phyloP scores from a whole-genome alignment of 2,113 vertebrate genomes.

The Brienomyrus brachyistius region DNA sequence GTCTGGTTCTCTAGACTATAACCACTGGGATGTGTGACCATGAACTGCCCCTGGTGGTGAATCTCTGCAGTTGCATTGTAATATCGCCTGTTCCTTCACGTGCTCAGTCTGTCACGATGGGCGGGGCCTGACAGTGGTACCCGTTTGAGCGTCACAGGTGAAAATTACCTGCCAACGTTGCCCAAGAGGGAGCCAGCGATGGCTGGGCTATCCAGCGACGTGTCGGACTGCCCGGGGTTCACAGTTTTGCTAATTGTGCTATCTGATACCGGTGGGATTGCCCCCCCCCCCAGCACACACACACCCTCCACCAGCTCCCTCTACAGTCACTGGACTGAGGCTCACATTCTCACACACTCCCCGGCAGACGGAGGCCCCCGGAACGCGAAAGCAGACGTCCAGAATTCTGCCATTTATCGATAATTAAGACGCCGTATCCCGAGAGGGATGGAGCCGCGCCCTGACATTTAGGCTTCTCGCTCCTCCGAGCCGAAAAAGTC shows the following conservation, averaged over 20 bases:
- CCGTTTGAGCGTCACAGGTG: conserved; percentile 26
- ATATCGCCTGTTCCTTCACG: background rate
- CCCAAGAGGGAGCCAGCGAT: conserved; percentile 4
- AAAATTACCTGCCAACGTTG: conserved; percentile 35
- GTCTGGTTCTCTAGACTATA: background rate
- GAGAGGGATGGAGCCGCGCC: conserved; percentile 28
- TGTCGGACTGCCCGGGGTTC: conserved; percentile 16
- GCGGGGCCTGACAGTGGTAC: background rate
- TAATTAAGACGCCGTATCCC: conserved; percentile 28
- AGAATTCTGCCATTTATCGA: conserved; percentile 14
- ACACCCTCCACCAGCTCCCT: background rate
- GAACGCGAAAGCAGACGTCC: background rate
- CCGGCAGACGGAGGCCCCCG: background rate
- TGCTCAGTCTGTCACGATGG: background rate
- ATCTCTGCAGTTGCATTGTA: background rate
- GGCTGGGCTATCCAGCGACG: background rate
- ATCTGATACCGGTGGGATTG: conserved; percentile 21
- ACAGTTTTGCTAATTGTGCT: conserved; percentile 37
- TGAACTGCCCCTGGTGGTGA: background rate
- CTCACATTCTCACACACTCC: background rate
- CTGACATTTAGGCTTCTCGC: conserved; percentile 50
- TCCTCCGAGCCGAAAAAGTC: conserved; percentile 18
- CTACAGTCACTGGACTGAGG: background rate
- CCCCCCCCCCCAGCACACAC: no score
- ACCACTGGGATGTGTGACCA: background rate